phyloP scores from a whole-genome alignment of 2,113 vertebrate genomes.

The Vidua chalybeata region DNA sequence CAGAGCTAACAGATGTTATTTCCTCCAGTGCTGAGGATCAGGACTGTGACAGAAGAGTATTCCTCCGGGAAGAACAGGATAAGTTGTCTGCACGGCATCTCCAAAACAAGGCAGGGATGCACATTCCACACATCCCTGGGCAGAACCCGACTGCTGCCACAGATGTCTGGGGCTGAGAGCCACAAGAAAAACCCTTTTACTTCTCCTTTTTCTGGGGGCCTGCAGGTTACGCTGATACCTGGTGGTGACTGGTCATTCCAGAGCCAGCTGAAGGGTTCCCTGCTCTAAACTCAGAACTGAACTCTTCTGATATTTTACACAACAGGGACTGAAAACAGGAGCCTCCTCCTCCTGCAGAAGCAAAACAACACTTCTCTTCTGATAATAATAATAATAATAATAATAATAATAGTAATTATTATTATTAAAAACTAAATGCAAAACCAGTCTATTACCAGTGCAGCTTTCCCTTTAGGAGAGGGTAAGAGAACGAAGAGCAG shows the following conservation, averaged over 20 bases:
- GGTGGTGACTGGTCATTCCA: background rate
- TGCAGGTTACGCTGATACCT: background rate
- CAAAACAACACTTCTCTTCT: background rate
- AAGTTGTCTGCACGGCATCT: background rate
- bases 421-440: background rate
- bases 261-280: background rate
- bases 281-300: background rate
- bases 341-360: background rate
- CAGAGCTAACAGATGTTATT: constrained; percentile 42
- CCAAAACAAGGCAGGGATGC: background rate
- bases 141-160: background rate
- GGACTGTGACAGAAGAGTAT: background rate
- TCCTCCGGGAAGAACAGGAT: background rate
- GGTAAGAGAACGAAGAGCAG: background rate
- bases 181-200: background rate
- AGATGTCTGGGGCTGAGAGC: background rate
- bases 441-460: background rate
- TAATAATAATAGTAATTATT: background rate
- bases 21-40: background rate
- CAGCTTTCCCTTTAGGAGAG: background rate
- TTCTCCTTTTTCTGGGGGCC: background rate
- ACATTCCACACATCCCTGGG: constrained; percentile 44
- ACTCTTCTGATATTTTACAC: background rate
- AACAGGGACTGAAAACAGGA: background rate
- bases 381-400: background rate